Conservation (phyloP, 2,888 invertebrate species). For the Lissocephala sabroskyi region DNA sequence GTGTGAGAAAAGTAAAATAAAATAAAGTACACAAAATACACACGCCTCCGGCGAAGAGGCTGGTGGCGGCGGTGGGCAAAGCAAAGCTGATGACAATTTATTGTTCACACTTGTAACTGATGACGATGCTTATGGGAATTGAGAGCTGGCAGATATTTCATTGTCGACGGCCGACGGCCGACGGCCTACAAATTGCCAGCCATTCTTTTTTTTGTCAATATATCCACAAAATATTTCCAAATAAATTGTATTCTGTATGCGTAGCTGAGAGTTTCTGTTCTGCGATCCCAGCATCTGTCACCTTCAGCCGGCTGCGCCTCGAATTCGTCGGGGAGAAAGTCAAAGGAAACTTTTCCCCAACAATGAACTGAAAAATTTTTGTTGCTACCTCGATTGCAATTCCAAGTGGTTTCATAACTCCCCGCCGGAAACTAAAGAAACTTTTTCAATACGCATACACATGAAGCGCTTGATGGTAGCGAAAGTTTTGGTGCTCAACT, state of each 20-base stretch:
- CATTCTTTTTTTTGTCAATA: constrained; percentile 46
- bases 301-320: no score
- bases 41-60: constrained; percentile 14
- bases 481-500: no score
- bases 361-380: neutral
- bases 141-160: constrained; percentile 53
- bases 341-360: neutral
- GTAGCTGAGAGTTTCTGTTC: no score
- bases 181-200: constrained; percentile 62
- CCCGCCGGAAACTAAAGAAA: constrained; percentile 32
- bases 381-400: neutral
- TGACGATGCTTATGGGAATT: constrained; percentile 56
- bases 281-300: no score
- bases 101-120: constrained; percentile 67
- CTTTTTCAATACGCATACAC: constrained; percentile 31
- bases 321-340: no score
- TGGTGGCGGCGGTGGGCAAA: no score
- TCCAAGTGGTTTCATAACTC: constrained; percentile 46
- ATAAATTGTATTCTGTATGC: constrained; percentile 15
- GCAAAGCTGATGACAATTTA: constrained; percentile 64
- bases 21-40: constrained; percentile 38
- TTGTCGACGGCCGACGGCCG: constrained; percentile 43
- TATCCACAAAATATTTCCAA: constrained; percentile 9
- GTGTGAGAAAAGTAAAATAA: constrained; percentile 23
- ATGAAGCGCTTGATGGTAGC: no score